phyloP scores from a whole-genome alignment of 2,797 vertebrate genomes.

The Chelmon rostratus region DNA sequence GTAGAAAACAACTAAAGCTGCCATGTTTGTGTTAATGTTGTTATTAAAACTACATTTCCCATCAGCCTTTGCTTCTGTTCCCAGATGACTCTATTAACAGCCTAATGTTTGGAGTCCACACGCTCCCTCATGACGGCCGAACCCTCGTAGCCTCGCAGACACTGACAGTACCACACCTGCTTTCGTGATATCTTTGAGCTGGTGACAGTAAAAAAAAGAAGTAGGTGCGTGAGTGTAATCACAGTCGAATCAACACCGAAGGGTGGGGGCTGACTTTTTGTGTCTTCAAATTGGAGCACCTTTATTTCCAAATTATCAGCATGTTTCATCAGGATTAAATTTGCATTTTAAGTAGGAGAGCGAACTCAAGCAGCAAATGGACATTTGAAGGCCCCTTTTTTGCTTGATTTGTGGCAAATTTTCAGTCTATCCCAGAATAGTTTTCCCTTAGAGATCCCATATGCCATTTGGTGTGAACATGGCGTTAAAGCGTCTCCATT shows the following conservation, averaged over 20 bases:
- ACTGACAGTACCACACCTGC: too few species aligned
- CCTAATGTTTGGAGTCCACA: too few species aligned
- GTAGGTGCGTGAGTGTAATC: slow-evolving; percentile 1
- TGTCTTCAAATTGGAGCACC: slow-evolving; percentile 17
- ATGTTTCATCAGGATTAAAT: background rate
- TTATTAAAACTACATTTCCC: background rate
- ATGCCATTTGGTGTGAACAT: slow-evolving; percentile 12
- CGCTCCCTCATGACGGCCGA: too few species aligned
- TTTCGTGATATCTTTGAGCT: too few species aligned
- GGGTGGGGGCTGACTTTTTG: background rate
- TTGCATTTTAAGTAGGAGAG: background rate
- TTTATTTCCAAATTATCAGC: slow-evolving; percentile 13
- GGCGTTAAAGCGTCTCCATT: background rate
- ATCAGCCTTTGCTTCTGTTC: background rate
- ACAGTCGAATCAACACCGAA: slow-evolving; percentile 9
- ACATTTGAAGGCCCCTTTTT: background rate
- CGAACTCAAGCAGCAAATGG: too few species aligned
- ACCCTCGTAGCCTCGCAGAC: too few species aligned
- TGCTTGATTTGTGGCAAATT: background rate
- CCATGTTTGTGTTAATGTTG: background rate
- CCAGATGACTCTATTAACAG: too few species aligned
- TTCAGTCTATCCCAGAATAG: background rate
- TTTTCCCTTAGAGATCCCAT: background rate
- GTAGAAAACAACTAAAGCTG: background rate
- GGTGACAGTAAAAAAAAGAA: background rate